Base-by-base conservation (phyloP, 2,797 vertebrate species). In the Neopelma chrysocephalum region DNA sequence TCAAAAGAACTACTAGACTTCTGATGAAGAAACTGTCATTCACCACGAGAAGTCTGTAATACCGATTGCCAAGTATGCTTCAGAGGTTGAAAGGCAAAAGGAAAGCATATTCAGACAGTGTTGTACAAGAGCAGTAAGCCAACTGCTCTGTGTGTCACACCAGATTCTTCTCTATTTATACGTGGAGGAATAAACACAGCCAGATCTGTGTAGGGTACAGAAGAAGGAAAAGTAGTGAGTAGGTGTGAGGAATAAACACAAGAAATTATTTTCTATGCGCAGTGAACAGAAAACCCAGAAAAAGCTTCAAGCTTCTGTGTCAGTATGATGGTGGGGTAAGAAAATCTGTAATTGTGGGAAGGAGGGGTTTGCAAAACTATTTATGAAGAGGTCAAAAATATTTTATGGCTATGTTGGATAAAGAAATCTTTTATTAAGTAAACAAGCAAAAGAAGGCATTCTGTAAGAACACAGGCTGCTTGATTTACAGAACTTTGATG, bases 211-310 rank as follows among this genome's bases (percentile, higher is more conserved):
- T 64, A 42, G 12, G 48, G 56, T 32, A 87, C 29, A 25, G 16
- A 77, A 86, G 53, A 66, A 77, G n/a, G 27, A 40, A 80, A 94
- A 96, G 27, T 19, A 66, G 43, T 27, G 65, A 91, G 85, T 68
- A 80, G 76, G 82, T 86, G 80, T 90, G 53, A 96, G 20, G 27
- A 87, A 65, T 81, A 93, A 96, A 91, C 79, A 87, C 25, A 66
- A 88, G 47, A 82, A 82, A 14, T 81, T 91, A 40, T 47, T 87
- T 73, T 91, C 62, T 84, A 14, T 8, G 36, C 7, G 26, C 26
- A 84, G 34, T n/a, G 47, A 94, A 87, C 29, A 80, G n/a, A 91
- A 91, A 81, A 56, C 16, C 6, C 50, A 66, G 14, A 78, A 90
- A 90, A 81, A 89, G 17, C 76, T 86, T 75, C 12, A 31, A 70